Conservation (phyloP, 2,888 invertebrate genomes). For the Onthophagus sagittarius region DNA sequence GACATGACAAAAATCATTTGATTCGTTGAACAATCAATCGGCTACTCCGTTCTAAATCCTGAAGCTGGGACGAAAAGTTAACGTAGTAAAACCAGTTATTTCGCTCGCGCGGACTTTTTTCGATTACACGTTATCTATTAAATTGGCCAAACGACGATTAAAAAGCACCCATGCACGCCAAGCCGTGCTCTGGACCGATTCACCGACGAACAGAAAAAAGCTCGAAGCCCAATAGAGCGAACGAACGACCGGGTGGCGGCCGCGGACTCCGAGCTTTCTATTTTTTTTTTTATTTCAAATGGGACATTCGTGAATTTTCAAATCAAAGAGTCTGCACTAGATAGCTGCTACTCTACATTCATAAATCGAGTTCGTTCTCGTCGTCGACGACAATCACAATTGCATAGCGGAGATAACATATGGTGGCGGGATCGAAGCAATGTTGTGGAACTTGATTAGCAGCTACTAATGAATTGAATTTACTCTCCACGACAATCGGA, state of each 20-base stretch:
- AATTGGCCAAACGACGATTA: constrained; percentile 21
- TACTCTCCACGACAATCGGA: constrained; percentile 41
- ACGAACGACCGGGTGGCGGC: constrained; percentile 3
- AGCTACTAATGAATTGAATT: constrained; percentile 46
- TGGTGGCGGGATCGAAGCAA: constrained; percentile 37
- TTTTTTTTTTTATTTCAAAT: not conserved
- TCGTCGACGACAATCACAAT: constrained; percentile 33
- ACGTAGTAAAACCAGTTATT: constrained; percentile 1
- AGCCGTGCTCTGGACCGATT: constrained; percentile 9
- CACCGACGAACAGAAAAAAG: constrained; percentile 3
- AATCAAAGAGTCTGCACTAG: constrained; percentile 23
- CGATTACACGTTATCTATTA: constrained; percentile 20
- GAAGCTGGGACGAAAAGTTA: constrained; percentile 15
- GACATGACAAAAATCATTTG: not conserved
- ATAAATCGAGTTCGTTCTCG: constrained; percentile 37
- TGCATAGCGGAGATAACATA: constrained; percentile 42
- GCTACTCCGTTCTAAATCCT: constrained; percentile 8
- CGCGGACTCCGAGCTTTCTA: too few relatives aligned
- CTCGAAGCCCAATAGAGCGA: constrained; percentile 20
- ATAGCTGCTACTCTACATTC: constrained; percentile 26
- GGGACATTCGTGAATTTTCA: constrained; percentile 10
- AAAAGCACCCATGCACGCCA: constrained; percentile 20
- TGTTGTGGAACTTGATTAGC: constrained; percentile 47
- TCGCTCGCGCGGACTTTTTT: not conserved
- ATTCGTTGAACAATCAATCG: not conserved